Evolutionary conservation across 2,113 vertebrate genomes (phyloP).

Genomic region (Merops nubicus): DNA sequence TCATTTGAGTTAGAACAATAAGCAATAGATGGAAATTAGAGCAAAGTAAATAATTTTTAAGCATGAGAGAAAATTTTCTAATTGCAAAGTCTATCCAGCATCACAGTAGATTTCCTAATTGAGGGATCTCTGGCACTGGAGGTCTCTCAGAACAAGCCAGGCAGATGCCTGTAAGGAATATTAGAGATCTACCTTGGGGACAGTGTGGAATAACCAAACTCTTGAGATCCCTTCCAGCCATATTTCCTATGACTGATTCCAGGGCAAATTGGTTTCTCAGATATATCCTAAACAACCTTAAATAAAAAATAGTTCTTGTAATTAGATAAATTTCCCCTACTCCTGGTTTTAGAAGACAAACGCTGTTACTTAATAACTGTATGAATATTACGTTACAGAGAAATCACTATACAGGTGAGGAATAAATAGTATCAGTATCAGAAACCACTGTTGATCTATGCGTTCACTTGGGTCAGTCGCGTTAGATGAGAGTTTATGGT

Average conservation of each 20-base stretch:
- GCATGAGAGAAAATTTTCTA: not conserved
- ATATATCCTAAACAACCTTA: not conserved
- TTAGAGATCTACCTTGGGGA: not conserved
- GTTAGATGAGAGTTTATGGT: not conserved
- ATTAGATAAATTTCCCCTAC: too few species aligned
- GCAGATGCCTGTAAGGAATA: not conserved
- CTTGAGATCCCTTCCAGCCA: not conserved
- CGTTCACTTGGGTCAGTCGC: not conserved
- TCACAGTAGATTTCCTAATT: not conserved
- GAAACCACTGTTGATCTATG: not conserved
- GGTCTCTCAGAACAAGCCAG: not conserved
- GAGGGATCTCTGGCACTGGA: not conserved
- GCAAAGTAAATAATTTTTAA: not conserved
- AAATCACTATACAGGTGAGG: not conserved
- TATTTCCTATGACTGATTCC: not conserved
- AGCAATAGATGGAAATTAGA: not conserved
- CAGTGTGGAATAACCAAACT: not conserved
- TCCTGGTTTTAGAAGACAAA: not conserved
- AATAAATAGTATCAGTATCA: not conserved
- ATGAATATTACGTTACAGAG: not conserved
- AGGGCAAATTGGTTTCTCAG: not conserved
- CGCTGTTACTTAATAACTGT: not conserved
- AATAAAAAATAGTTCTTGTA: too few species aligned
- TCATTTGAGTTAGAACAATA: not conserved
- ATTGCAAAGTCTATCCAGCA: not conserved